phyloP scores from a whole-genome alignment of 2,888 invertebrate genomes.

The Rhingia campestris region DNA sequence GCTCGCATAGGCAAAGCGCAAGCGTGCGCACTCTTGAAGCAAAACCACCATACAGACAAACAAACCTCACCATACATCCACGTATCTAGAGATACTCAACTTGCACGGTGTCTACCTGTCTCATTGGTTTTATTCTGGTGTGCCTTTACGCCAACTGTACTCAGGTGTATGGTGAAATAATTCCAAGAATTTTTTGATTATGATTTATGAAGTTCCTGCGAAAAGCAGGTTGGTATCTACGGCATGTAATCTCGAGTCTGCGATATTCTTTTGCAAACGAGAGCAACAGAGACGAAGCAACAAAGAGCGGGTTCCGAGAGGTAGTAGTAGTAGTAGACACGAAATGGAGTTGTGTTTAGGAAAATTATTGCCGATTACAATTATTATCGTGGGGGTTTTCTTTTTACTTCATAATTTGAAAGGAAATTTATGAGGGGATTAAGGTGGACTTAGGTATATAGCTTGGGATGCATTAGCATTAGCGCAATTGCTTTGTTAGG shows the following conservation, averaged over 20 bases:
- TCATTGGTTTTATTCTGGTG: conserved; percentile 3
- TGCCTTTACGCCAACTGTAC: conserved; percentile 35
- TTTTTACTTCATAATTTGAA: conserved; percentile 6
- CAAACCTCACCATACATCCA: neutral
- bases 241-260: conserved; percentile 53
- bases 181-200: conserved; percentile 72
- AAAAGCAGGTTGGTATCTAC: conserved; percentile 69
- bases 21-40: conserved; percentile 50
- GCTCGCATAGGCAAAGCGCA: conserved; percentile 44
- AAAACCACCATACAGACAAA: neutral
- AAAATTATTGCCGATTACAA: conserved; percentile 38
- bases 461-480: conserved; percentile 28
- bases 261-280: conserved; percentile 3
- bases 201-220: conserved; percentile 73
- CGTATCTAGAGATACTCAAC: conserved; percentile 6
- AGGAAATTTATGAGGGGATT: conserved; percentile 27
- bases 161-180: conserved; percentile 67
- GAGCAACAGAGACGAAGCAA: conserved; percentile 8
- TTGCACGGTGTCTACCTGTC: conserved; percentile 56
- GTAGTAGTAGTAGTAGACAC: neutral
- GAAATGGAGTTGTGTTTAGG: conserved; percentile 26
- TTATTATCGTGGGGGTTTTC: neutral
- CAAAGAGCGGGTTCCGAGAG: neutral
- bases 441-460: conserved; percentile 8
- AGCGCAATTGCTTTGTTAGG: neutral